phyloP scores from a whole-genome alignment of 2,797 vertebrate genomes.

The Naso thynnoides region DNA sequence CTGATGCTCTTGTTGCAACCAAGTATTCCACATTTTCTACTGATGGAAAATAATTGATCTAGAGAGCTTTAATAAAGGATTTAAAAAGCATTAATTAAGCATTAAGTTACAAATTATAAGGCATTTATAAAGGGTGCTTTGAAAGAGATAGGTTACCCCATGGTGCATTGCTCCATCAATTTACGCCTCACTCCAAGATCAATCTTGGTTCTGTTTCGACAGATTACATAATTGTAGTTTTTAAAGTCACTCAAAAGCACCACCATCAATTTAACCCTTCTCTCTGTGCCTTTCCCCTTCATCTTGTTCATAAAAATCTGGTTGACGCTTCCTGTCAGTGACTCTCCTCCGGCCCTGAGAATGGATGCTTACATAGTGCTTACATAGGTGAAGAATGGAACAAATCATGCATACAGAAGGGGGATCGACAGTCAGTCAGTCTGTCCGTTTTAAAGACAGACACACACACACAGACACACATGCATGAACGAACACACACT shows the following conservation, averaged over 20 bases:
- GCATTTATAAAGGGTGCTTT: no score
- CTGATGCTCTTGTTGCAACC: no score
- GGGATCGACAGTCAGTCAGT: slow-evolving; percentile 69
- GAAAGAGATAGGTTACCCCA: no score
- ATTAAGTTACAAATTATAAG: no score
- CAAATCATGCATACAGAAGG: slow-evolving; percentile 81
- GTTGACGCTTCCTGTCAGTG: slow-evolving; percentile 64
- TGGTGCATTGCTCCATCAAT: no score
- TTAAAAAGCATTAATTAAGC: no score
- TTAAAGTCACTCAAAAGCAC: slow-evolving; percentile 1
- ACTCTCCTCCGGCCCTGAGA: slow-evolving; percentile 58
- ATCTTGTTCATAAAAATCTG: slow-evolving; percentile 42
- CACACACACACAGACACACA: slow-evolving; percentile 62
- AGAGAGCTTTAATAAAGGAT: no score
- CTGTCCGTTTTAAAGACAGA: slow-evolving; percentile 65
- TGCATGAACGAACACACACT: slow-evolving; percentile 67
- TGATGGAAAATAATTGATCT: no score
- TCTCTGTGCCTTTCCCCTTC: slow-evolving; percentile 16
- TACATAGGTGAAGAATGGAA: slow-evolving; percentile 73
- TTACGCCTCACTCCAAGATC: no score
- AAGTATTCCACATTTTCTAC: no score
- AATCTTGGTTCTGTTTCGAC: background rate
- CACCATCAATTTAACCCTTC: slow-evolving; percentile 6
- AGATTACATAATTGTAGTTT: slow-evolving; percentile 1
- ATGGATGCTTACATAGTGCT: slow-evolving; percentile 78